Conservation (phyloP, 2,888 invertebrate species). For the Amphipoea oculea region DNA sequence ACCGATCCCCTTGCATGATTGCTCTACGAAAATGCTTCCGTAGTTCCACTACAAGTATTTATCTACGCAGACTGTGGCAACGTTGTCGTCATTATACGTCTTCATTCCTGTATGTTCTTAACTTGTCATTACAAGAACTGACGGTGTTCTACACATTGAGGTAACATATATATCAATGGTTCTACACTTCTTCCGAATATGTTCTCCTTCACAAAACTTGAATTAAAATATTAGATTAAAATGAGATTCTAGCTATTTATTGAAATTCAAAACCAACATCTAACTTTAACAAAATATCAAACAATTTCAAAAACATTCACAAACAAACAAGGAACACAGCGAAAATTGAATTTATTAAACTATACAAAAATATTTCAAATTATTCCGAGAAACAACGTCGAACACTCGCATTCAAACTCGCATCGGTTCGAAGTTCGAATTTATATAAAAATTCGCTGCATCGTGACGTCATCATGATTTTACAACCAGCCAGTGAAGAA, state of each 20-base stretch:
- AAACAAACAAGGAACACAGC: slow-evolving; percentile 2
- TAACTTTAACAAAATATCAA: slow-evolving; percentile 7
- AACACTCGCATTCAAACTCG: slow-evolving; percentile 35
- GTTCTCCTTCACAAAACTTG: background rate
- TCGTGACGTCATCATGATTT: slow-evolving; percentile 42
- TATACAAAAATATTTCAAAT: slow-evolving; percentile 39
- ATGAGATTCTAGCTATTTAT: background rate
- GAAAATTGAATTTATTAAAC: slow-evolving; percentile 44
- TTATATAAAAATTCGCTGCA: slow-evolving; percentile 37
- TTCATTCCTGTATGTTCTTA: background rate
- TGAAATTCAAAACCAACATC: slow-evolving; percentile 6
- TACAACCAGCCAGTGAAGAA: slow-evolving; percentile 38
- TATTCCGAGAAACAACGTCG: slow-evolving; percentile 30
- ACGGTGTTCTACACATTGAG: background rate
- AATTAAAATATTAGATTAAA: background rate
- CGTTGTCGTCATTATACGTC: background rate
- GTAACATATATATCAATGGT: too few species aligned
- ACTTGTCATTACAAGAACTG: background rate
- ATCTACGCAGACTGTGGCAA: background rate
- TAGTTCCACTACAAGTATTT: background rate
- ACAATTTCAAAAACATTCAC: slow-evolving; percentile 23
- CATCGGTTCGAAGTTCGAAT: slow-evolving; percentile 36
- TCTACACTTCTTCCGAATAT: background rate
- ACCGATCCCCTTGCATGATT: background rate
- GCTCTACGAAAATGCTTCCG: background rate